Evolutionary conservation across 2,888 invertebrate genomes (phyloP).

Genomic region (Andricus curvator): DNA sequence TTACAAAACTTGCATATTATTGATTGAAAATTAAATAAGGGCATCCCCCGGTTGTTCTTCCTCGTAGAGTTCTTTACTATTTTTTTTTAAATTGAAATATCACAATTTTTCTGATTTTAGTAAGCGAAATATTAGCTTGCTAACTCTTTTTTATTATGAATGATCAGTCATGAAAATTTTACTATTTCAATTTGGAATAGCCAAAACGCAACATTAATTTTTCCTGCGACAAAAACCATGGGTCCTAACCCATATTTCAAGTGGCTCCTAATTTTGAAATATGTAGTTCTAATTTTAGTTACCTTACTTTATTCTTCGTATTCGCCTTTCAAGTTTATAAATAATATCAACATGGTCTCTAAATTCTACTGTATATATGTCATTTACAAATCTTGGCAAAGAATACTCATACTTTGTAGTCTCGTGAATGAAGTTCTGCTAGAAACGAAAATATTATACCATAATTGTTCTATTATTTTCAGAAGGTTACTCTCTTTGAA

Average conservation of each 20-base stretch:
- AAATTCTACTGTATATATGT: not conserved
- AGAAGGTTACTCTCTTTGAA: not conserved
- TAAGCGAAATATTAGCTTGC: not conserved
- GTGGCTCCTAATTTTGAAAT: constrained; percentile 9
- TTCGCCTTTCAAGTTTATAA: constrained; percentile 18
- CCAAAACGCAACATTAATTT: not conserved
- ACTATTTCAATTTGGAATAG: not conserved
- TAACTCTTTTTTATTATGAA: not conserved
- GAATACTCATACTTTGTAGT: not conserved
- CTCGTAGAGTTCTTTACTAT: not conserved
- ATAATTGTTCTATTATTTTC: not conserved
- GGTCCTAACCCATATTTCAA: not conserved
- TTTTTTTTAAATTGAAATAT: not conserved
- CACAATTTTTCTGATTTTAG: not conserved
- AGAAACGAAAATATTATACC: not conserved
- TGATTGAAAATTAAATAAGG: too few species aligned
- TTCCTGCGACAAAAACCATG: not conserved
- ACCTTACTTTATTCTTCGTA: constrained; percentile 15
- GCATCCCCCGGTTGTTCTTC: too few species aligned
- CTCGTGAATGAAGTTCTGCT: not conserved
- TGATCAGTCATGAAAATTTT: not conserved
- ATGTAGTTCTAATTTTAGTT: not conserved
- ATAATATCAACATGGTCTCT: constrained; percentile 5
- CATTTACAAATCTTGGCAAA: not conserved
- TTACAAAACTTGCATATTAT: too few species aligned